A percentile compares a stretch with the other conserved stretches of the same genome.
These are phyloP conservation scores for Pipistrellus pygmaeus DNA, from an alignment of 2,797 vertebrate species.

Conservation along the genomic window DNA sequence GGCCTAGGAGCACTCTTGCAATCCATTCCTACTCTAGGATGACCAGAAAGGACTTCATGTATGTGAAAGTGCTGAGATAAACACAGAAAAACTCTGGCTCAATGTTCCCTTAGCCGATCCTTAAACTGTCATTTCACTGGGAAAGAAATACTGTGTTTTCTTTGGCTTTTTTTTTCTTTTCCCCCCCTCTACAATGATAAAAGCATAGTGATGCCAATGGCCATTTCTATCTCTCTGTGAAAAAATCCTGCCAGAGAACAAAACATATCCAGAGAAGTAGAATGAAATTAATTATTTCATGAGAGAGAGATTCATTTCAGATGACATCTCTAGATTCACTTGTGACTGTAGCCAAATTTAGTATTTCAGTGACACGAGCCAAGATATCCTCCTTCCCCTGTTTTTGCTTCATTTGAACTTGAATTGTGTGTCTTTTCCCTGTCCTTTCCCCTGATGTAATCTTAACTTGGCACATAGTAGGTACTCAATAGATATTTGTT, in stretches of 20 bases:
- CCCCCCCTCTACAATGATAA: background rate
- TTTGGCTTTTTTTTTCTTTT: background rate
- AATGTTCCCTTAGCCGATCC: background rate
- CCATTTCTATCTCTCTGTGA: background rate
- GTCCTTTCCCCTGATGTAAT: background rate
- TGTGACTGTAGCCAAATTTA: constrained; percentile 41
- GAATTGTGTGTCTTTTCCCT: background rate
- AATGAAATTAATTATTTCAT: constrained; percentile 1
- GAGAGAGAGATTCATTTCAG: constrained; percentile 28
- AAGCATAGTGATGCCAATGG: background rate
- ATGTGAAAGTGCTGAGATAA: background rate
- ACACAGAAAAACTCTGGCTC: background rate
- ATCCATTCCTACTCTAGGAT: background rate
- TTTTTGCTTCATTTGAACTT: background rate
- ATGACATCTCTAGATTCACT: background rate
- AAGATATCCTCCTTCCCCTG: background rate
- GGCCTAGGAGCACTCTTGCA: background rate
- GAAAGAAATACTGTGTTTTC: background rate
- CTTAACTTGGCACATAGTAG: background rate
- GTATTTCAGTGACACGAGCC: background rate
- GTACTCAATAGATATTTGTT: constrained; percentile 26
- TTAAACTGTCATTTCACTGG: background rate
- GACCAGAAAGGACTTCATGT: background rate
- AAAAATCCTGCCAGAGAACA: background rate
- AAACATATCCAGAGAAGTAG: background rate